Conservation (phyloP, 1,140 invertebrate species). For the Adoxophyes honmai region DNA sequence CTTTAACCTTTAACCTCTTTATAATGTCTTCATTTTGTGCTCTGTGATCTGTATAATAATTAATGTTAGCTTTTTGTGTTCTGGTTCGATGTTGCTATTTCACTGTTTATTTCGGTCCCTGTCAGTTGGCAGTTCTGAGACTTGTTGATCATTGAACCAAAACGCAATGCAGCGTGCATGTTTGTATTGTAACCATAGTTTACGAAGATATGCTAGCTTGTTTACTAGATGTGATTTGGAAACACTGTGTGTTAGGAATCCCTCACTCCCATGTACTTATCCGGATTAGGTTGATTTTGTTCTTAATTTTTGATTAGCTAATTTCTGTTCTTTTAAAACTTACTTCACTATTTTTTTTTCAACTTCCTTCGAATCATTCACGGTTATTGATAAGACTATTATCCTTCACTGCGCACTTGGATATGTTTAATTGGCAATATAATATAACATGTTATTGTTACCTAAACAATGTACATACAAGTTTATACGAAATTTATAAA, state of each 20-base stretch:
- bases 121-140: conserved; percentile 38
- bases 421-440: conserved; percentile 48
- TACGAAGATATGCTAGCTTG: conserved; percentile 69
- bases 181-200: conserved; percentile 70
- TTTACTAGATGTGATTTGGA: conserved; percentile 69
- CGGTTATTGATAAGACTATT: conserved; percentile 20
- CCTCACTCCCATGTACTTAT: conserved; percentile 58
- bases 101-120: conserved; percentile 29
- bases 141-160: conserved; percentile 68
- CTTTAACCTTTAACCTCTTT: conserved; percentile 67
- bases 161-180: conserved; percentile 73
- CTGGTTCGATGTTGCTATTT: conserved; percentile 63
- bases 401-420: conserved; percentile 21
- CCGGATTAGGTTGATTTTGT: conserved; percentile 39
- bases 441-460: conserved; percentile 35
- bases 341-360: conserved; percentile 35
- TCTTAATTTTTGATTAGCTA: conserved; percentile 41
- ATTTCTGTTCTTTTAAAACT: conserved; percentile 35
- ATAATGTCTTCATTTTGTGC: conserved; percentile 73
- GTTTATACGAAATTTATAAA: conserved; percentile 27
- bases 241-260: conserved; percentile 57
- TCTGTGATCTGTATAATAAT: conserved; percentile 71
- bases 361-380: conserved; percentile 26
- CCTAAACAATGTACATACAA: conserved; percentile 18
- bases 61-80: conserved; percentile 76